Conservation (phyloP, 2,797 vertebrate species). For the Limnodromus scolopaceus region DNA sequence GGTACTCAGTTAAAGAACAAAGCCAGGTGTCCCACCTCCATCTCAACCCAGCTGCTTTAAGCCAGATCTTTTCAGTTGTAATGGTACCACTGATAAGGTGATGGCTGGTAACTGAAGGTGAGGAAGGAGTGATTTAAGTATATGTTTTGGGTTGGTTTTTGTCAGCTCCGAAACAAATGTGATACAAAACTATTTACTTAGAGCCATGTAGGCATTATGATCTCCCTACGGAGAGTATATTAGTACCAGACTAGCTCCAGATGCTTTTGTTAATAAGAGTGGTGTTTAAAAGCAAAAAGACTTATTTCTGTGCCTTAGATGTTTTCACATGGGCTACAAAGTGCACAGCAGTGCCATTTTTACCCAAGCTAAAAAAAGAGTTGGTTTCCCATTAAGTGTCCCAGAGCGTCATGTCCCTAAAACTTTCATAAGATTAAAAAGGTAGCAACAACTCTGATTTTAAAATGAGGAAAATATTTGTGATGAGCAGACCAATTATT, state of each 20-base stretch:
- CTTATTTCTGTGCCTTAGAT: neutral
- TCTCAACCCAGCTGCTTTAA: neutral
- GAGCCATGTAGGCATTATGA: neutral
- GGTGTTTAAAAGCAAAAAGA: neutral
- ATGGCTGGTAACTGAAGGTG: neutral
- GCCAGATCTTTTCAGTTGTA: neutral
- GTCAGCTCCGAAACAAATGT: neutral
- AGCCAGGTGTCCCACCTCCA: neutral
- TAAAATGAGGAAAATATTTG: neutral
- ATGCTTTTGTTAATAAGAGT: constrained; percentile 43
- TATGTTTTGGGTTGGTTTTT: neutral
- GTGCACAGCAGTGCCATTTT: constrained; percentile 13
- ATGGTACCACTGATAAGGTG: neutral
- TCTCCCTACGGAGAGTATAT: neutral
- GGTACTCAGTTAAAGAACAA: neutral
- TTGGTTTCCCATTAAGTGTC: neutral
- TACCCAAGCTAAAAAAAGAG: constrained; percentile 11
- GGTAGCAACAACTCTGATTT: neutral
- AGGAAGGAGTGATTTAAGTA: neutral
- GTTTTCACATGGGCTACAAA: constrained; percentile 15
- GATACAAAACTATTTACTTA: neutral
- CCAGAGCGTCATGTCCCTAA: neutral
- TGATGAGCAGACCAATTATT: neutral
- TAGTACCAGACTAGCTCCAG: constrained; percentile 47
- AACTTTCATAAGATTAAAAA: neutral